Conservation (phyloP, 2,888 invertebrate species). For the Lepeophtheirus nordmannii region DNA sequence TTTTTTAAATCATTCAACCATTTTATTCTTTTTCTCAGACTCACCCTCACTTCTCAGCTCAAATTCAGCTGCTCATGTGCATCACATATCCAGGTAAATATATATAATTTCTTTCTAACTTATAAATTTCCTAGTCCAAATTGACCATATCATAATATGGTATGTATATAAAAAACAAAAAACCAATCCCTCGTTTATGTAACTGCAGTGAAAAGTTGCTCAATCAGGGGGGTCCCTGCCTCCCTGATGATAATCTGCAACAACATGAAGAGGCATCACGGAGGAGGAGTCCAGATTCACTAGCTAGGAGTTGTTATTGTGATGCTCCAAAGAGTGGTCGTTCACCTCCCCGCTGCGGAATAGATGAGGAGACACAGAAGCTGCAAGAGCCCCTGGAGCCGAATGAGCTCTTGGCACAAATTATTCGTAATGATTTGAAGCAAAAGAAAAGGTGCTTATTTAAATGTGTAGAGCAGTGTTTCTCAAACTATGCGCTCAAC, state of each 20-base stretch:
- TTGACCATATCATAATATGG: no score
- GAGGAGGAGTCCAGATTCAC: no score
- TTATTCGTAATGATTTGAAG: constrained; percentile 1
- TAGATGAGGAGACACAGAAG: background rate
- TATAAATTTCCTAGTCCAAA: background rate
- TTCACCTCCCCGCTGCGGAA: background rate
- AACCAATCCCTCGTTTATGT: no score
- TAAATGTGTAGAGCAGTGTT: no score
- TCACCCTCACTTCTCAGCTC: background rate
- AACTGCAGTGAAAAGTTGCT: no score
- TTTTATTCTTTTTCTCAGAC: background rate
- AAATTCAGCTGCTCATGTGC: background rate
- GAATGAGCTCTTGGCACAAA: background rate
- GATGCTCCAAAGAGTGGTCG: background rate
- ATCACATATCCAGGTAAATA: constrained; percentile 1
- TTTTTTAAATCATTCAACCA: background rate
- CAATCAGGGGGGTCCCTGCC: no score
- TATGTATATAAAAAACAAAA: no score
- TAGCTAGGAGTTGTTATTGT: no score
- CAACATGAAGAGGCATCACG: no score
- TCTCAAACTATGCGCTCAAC: no score
- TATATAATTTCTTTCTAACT: background rate
- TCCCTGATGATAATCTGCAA: no score
- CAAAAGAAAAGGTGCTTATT: background rate
- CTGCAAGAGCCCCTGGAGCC: constrained; percentile 1